Evolutionary conservation across 2,888 invertebrate genomes (phyloP), one percentile per base, ranked within the genome.

Genomic region (Aphodius sticticus): DNA sequence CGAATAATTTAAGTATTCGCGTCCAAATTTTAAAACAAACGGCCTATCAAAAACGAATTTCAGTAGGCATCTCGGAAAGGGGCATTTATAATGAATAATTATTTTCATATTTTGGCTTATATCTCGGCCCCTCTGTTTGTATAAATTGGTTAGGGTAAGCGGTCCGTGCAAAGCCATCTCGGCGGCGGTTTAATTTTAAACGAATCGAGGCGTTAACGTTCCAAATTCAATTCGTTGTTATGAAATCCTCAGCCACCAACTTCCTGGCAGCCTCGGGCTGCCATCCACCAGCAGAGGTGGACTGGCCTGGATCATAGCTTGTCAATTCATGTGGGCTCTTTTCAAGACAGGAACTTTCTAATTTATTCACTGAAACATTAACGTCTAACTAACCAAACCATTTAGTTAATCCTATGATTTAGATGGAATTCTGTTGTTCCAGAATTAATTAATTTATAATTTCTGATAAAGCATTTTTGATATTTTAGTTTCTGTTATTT

Each of bases 181-280:
- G 26, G 3, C 26, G 26, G 12, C 53, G 79, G 76, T 70, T 77
- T 79, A 79, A 70, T 72, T 76, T 74, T 77, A 77, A 79, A 72
- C 72, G 77, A 79, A 79, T 77, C 70, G 76, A 72, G 77, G 79
- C 72, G 79, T 79, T 79, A 79, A 76, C 72, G 77, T 69, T 74
- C 53, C 76, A 79, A 77, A 79, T 79, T 77, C 72, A 79, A 79
- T 79, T 69, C 53, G 53, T 53, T 12, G 9, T 53, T 53, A 53
- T 12, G 53, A 12, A 53, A 53, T 53, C 53, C 53, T 53, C 53
- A 7, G 12, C 53, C 53, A 12, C 53, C 7, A 53, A 53, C 53
- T 53, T 53, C 53, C 9, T 9, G 53, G 1, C 53, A 9, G 53
- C 53, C 12, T 12, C 2, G 4, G 53, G 53, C 53, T 53, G 12